phyloP scores from a whole-genome alignment of 2,888 invertebrate species.

The Ferdinandea cuprea region DNA sequence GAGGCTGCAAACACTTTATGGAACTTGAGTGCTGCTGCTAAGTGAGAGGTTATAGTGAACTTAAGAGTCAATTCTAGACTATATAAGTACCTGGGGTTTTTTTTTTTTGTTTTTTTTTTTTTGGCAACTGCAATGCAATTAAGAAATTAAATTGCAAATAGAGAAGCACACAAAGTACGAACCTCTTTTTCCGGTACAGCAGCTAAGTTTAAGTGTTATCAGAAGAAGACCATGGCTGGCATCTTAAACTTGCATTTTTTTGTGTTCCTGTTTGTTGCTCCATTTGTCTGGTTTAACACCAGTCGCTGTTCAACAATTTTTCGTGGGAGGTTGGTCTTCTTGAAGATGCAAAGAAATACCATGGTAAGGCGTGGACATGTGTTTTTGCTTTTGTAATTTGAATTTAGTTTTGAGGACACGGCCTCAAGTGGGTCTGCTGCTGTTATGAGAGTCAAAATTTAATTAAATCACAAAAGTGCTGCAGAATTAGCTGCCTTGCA shows the following conservation, averaged over 20 bases:
- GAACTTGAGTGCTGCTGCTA: constrained; percentile 41
- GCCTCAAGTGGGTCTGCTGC: constrained; percentile 20
- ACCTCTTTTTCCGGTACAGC: constrained; percentile 26
- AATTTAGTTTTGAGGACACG: constrained; percentile 8
- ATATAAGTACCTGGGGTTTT: constrained; percentile 51
- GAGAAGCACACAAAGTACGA: constrained; percentile 20
- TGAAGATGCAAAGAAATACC: constrained; percentile 47
- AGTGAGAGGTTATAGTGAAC: constrained; percentile 38
- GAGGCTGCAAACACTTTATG: constrained; percentile 3
- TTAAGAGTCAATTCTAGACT: constrained; percentile 43
- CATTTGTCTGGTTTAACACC: constrained; percentile 26
- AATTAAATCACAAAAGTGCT: constrained; percentile 48
- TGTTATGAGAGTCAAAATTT: constrained; percentile 21
- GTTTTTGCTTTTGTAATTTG: constrained; percentile 24
- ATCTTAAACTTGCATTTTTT: background rate
- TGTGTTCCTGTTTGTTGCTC: background rate
- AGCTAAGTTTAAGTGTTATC: constrained; percentile 31
- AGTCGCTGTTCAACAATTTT: constrained; percentile 17
- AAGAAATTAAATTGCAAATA: constrained; percentile 50
- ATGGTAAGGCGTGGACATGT: constrained; percentile 23
- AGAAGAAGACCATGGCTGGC: constrained; percentile 36
- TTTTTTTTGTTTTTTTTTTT: constrained; percentile 24
- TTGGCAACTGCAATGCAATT: constrained; percentile 51
- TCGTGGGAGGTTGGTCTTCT: constrained; percentile 31
- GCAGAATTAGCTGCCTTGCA: constrained; percentile 1